A percentile compares a stretch with the other conserved stretches of the same genome.
phyloP scores from a whole-genome alignment of 1,140 invertebrate species.

The Euglossa dilemma region DNA sequence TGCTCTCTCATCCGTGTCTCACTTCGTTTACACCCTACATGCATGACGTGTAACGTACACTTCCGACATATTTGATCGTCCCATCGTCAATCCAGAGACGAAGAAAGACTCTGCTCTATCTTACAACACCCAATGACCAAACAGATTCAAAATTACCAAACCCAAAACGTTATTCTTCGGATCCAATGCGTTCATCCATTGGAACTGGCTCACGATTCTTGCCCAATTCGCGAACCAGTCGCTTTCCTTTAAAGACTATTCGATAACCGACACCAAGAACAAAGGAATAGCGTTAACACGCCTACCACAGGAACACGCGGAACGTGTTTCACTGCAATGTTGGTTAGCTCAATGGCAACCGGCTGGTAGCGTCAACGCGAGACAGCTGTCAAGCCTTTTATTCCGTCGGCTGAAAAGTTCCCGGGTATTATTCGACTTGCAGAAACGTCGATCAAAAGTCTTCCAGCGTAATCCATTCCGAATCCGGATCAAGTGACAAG shows the following conservation, averaged over 20 bases:
- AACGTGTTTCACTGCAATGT: neutral
- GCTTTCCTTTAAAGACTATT: neutral
- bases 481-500: slow-evolving; percentile 23
- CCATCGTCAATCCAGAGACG: too few relatives aligned
- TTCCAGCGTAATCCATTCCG: slow-evolving; percentile 18
- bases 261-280: neutral
- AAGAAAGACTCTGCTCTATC: too few relatives aligned
- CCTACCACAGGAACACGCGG: neutral
- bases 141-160: too few relatives aligned
- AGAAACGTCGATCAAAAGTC: slow-evolving; percentile 29
- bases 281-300: neutral
- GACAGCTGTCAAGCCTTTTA: neutral
- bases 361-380: neutral
- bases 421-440: slow-evolving; percentile 13
- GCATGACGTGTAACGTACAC: too few relatives aligned
- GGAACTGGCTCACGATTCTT: neutral
- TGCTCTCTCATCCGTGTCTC: too few relatives aligned
- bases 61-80: too few relatives aligned
- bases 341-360: neutral
- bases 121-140: too few relatives aligned
- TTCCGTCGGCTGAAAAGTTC: slow-evolving; percentile 12
- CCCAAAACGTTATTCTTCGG: too few relatives aligned
- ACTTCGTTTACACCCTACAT: too few relatives aligned
- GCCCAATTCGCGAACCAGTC: neutral
- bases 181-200: neutral